These are phyloP conservation scores for Heliothis peltigera DNA, from an alignment of 2,888 invertebrate genomes.

Conservation along the genomic window DNA sequence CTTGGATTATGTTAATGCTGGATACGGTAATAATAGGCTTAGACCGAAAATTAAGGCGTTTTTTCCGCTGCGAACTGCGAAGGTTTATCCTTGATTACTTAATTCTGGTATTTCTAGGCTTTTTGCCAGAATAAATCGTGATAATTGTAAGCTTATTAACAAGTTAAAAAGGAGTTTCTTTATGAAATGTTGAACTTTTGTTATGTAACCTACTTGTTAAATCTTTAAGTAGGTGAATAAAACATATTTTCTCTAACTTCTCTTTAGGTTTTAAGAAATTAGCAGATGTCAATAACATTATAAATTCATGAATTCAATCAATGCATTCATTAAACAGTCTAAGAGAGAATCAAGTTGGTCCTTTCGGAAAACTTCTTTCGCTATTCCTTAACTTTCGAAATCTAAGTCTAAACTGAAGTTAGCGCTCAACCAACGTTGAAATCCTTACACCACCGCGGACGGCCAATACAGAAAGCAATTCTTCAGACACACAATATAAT, in stretches of 20 bases:
- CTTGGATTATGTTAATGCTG: conserved; percentile 47
- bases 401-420: conserved; percentile 54
- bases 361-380: background rate
- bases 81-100: conserved; percentile 56
- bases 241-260: too few relatives aligned
- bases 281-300: too few relatives aligned
- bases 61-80: conserved; percentile 34
- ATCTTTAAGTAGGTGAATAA: too few relatives aligned
- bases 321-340: too few relatives aligned
- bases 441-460: conserved; percentile 69
- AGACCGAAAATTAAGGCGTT: conserved; percentile 39
- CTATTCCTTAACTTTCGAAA: conserved; percentile 36
- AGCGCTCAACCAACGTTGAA: conserved; percentile 64
- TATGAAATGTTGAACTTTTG: conserved; percentile 7
- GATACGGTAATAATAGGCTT: conserved; percentile 60
- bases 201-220: background rate
- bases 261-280: too few relatives aligned
- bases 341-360: background rate
- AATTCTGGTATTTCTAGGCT: conserved; percentile 29
- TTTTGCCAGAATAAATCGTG: conserved; percentile 18
- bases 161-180: conserved; percentile 17
- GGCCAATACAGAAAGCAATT: conserved; percentile 62
- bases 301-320: too few relatives aligned
- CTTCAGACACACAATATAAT: conserved; percentile 44
- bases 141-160: conserved; percentile 35